Conservation (phyloP, 1,140 invertebrate genomes). For the Philotrypesis tridentata region DNA sequence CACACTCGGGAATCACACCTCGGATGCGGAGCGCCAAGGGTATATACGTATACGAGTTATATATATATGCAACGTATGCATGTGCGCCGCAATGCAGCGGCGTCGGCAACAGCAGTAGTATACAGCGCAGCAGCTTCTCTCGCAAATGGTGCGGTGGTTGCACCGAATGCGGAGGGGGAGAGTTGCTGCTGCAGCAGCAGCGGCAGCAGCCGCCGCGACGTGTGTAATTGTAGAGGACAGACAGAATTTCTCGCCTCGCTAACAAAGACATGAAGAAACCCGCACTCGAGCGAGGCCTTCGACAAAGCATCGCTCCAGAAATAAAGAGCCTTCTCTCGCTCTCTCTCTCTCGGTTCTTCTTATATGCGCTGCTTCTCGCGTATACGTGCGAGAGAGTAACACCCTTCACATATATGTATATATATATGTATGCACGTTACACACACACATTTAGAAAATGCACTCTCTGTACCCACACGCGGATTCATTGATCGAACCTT, state of each 20-base stretch:
- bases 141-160: background rate
- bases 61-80: too few species aligned
- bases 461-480: slow-evolving; percentile 11
- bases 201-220: background rate
- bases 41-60: too few species aligned
- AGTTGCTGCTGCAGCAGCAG: background rate
- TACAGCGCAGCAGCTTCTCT: background rate
- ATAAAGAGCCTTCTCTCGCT: slow-evolving; percentile 58
- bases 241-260: slow-evolving; percentile 71
- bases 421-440: background rate
- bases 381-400: slow-evolving; percentile 15
- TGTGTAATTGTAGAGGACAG: slow-evolving; percentile 68
- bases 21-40: too few species aligned
- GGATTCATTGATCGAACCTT: slow-evolving; percentile 15
- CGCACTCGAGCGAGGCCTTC: slow-evolving; percentile 63
- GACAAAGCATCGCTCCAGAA: slow-evolving; percentile 62
- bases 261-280: slow-evolving; percentile 70
- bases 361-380: background rate
- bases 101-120: too few species aligned
- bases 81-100: background rate
- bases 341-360: slow-evolving; percentile 38
- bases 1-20: background rate
- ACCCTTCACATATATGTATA: slow-evolving; percentile 14
- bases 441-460: slow-evolving; percentile 23
- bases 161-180: background rate